These are phyloP conservation scores for Rhea americana DNA, from an alignment of 2,113 vertebrate genomes.

Conservation along the genomic window DNA sequence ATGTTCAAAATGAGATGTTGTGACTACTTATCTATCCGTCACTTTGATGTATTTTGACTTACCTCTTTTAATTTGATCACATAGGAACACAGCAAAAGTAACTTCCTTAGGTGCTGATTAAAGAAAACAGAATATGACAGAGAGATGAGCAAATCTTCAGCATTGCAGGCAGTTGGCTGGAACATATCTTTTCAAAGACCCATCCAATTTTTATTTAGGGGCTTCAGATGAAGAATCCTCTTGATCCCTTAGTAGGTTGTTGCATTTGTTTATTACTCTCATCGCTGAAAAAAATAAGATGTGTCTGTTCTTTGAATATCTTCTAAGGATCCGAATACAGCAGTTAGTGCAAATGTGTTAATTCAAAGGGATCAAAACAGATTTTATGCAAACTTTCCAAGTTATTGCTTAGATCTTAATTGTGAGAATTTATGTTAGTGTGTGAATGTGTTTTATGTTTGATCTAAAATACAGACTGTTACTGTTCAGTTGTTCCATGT, in stretches of 20 bases:
- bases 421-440: neutral
- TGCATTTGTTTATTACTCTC: neutral
- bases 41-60: slow-evolving; percentile 56
- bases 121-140: slow-evolving; percentile 18
- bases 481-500: neutral
- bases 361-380: neutral
- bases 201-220: neutral
- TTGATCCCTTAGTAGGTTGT: neutral
- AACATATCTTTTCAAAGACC: neutral
- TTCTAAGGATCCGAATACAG: neutral
- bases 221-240: neutral
- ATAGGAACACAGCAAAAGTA: neutral
- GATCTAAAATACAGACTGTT: neutral
- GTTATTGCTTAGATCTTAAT: neutral
- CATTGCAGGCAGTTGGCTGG: neutral
- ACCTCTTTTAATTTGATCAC: slow-evolving; percentile 33
- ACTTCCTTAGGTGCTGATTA: neutral
- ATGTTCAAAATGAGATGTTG: neutral
- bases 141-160: neutral
- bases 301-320: neutral
- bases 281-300: neutral
- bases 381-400: neutral
- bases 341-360: neutral
- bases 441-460: neutral
- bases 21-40: slow-evolving; percentile 14